These are phyloP conservation scores for Lymantria monacha DNA, from an alignment of 2,888 invertebrate species.

Conservation along the genomic window DNA sequence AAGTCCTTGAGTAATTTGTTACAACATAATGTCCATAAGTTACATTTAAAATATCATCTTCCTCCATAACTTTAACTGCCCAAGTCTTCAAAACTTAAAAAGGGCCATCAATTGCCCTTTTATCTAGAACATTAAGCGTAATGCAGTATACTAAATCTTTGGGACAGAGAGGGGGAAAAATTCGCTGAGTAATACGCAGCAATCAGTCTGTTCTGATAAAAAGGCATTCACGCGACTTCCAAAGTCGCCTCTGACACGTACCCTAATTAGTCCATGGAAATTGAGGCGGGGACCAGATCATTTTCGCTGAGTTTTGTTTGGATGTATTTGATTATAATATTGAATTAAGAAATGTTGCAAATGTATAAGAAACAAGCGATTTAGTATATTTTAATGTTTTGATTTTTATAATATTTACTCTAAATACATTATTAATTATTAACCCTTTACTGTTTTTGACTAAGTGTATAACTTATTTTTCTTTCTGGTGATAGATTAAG, in stretches of 20 bases:
- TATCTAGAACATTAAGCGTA: conserved; percentile 55
- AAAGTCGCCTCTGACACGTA: conserved; percentile 30
- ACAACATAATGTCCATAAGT: not conserved
- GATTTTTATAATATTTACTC: too few relatives aligned
- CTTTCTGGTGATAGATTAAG: too few relatives aligned
- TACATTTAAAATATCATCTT: not conserved
- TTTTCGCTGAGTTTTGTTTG: conserved; percentile 3
- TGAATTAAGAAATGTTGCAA: not conserved
- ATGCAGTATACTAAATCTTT: conserved; percentile 47
- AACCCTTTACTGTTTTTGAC: too few relatives aligned
- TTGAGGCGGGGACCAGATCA: conserved; percentile 15
- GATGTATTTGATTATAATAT: not conserved
- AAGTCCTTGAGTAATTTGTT: not conserved
- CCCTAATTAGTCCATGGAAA: conserved; percentile 32
- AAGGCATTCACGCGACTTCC: conserved; percentile 33
- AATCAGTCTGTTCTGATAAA: conserved; percentile 62
- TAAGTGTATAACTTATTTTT: too few relatives aligned
- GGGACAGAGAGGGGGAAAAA: conserved; percentile 44
- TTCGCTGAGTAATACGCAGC: conserved; percentile 58
- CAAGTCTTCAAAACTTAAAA: conserved; percentile 18
- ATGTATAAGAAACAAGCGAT: too few relatives aligned
- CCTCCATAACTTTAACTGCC: not conserved
- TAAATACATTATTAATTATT: too few relatives aligned
- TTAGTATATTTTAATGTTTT: too few relatives aligned
- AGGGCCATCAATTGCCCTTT: conserved; percentile 46